phyloP scores from a whole-genome alignment of 2,113 vertebrate genomes.

The Bostrychus sinensis region DNA sequence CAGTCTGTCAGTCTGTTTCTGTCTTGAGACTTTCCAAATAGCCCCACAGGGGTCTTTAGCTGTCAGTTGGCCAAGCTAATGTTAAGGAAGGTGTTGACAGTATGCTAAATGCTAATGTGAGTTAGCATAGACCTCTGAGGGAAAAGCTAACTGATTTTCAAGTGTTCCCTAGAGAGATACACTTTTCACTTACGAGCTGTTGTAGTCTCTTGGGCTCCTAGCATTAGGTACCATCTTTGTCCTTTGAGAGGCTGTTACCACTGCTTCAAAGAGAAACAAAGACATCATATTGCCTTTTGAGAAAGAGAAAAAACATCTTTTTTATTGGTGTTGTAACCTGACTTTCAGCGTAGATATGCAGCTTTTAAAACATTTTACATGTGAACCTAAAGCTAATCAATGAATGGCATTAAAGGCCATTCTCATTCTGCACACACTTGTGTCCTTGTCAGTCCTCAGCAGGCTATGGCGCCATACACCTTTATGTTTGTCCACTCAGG shows the following conservation, averaged over 20 bases:
- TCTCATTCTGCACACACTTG: slow-evolving; percentile 3
- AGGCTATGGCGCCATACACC: slow-evolving; percentile 87
- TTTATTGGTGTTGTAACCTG: not conserved
- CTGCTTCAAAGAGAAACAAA: not conserved
- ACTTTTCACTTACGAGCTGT: slow-evolving; percentile 52
- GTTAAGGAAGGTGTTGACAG: slow-evolving; percentile 61
- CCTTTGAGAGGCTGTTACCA: not conserved
- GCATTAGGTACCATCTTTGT: slow-evolving; percentile 11
- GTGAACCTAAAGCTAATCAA: not conserved
- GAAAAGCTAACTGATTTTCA: slow-evolving; percentile 72
- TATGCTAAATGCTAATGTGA: slow-evolving; percentile 68
- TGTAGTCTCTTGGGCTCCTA: slow-evolving; percentile 40
- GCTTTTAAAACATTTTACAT: not conserved
- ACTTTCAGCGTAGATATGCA: not conserved
- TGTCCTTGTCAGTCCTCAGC: slow-evolving; percentile 76
- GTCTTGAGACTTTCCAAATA: slow-evolving; percentile 55
- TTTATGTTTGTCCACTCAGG: slow-evolving; percentile 96
- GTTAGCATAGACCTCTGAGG: slow-evolving; percentile 57
- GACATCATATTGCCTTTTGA: not conserved
- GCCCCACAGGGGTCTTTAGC: slow-evolving; percentile 62
- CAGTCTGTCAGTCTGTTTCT: slow-evolving; percentile 54
- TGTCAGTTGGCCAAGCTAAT: slow-evolving; percentile 54
- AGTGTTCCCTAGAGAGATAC: slow-evolving; percentile 54
- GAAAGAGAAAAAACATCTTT: not conserved
- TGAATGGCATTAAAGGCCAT: not conserved